phyloP scores from a whole-genome alignment of 2,113 vertebrate genomes.

The Xenotilapia leptura region DNA sequence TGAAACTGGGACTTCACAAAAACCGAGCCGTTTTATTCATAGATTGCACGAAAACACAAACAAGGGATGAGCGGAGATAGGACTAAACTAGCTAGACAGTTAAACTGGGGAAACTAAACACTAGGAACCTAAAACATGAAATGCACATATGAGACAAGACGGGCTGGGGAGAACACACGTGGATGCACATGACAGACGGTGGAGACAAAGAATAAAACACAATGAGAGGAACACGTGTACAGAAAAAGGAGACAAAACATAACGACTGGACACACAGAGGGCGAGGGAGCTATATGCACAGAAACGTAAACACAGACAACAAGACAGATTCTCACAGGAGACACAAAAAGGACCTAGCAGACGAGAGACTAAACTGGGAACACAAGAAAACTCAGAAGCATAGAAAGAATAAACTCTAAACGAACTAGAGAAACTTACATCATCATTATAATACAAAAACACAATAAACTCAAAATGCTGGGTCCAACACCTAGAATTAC shows the following conservation, averaged over 20 bases:
- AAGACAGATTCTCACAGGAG: neutral
- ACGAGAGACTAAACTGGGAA: neutral
- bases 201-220: neutral
- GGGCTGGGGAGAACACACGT: fast-evolving
- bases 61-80: fast-evolving
- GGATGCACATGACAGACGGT: neutral
- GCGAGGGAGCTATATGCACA: neutral
- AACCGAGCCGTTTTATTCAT: neutral
- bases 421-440: neutral
- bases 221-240: neutral
- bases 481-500: neutral
- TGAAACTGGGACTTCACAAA: neutral
- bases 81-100: neutral
- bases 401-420: neutral
- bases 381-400: neutral
- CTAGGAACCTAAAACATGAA: neutral
- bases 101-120: neutral
- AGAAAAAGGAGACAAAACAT: neutral
- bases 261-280: neutral
- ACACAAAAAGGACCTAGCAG: neutral
- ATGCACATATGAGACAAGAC: fast-evolving
- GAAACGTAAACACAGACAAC: neutral
- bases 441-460: neutral
- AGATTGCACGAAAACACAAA: neutral
- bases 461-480: neutral